Base-by-base conservation (phyloP, 2,888 invertebrate species). In the Amiota mariae region DNA sequence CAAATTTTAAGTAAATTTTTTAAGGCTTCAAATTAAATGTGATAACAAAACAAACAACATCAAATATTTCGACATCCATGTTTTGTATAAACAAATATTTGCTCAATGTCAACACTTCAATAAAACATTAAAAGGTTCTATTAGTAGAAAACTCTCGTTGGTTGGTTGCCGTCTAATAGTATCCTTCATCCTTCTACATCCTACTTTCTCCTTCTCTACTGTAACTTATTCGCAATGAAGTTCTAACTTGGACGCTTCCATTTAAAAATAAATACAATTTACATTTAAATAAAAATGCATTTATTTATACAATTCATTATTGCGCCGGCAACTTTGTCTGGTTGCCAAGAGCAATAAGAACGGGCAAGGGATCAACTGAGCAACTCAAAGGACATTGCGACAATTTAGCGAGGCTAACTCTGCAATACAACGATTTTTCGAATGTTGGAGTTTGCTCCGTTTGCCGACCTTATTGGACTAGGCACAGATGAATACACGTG, bases 201-300 rank as follows among this genome's bases (percentile, higher is more conserved):
- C 18, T 20, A 18, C 10, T 59, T 59, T 59, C 9, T 20, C 18
- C n/a, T 18, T 12, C 10, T 8, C 20, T 18, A 20, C 20, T 20
- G 59, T 36, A 36, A 12, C 63, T 11, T 63, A 36, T 36, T 36
- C 36, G 36, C 36, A 2, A 36, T 36, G 36, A 36, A 36, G 36
- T 4, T 36, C 36, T 36, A 36, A 36, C 36, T 36, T 36, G 36
- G 36, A 6, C 36, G 36, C 36, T 6, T 36, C 36, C 36, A 36
- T 63, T 20, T 36, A 9, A 47, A 66, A 66, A 66, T 66, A 66
- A 66, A 66, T 66, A 66, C 66, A 66, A 36, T 67, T 67, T 51
- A 67, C 67, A 68, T 68, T 68, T 67, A 51, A 67, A 67, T 67
- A 67, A 49, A 67, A 67, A 24, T 68, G 67, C 54, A 68, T 68